phyloP scores from a whole-genome alignment of 2,888 invertebrate species.

The Corbicula japonica region DNA sequence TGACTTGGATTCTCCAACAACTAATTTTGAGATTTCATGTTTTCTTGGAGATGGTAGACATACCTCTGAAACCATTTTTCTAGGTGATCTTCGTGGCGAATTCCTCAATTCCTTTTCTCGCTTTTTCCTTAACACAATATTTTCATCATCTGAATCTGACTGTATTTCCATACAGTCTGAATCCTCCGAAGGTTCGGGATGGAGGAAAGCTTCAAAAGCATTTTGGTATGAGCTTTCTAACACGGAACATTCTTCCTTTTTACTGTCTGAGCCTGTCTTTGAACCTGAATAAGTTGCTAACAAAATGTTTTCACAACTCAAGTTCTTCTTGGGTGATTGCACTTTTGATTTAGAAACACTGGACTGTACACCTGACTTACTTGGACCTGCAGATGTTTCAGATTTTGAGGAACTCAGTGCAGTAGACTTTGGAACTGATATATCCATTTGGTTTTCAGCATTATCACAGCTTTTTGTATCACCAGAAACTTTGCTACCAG shows the following conservation, averaged over 20 bases:
- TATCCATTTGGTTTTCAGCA: not conserved
- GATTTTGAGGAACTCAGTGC: no score
- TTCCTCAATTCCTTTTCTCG: slow-evolving; percentile 44
- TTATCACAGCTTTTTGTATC: not conserved
- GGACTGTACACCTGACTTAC: no score
- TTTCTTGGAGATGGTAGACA: slow-evolving; percentile 31
- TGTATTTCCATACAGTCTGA: slow-evolving; percentile 31
- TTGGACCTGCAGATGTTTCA: no score
- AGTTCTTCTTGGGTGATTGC: no score
- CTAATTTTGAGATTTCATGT: slow-evolving; percentile 23
- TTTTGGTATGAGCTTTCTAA: slow-evolving; percentile 36
- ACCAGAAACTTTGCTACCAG: not conserved
- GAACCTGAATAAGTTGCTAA: not conserved
- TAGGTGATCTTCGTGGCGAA: slow-evolving; percentile 54
- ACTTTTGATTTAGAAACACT: no score
- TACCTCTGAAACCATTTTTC: slow-evolving; percentile 36
- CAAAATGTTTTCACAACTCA: no score
- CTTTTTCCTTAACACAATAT: slow-evolving; percentile 53
- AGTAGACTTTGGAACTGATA: no score
- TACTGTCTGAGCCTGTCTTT: not conserved
- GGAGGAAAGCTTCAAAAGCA: slow-evolving; percentile 37
- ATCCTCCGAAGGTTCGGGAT: slow-evolving; percentile 15
- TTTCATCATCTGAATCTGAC: slow-evolving; percentile 57
- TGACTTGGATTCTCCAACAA: slow-evolving; percentile 38
- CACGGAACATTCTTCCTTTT: not conserved